Percentiles rank a stretch among this genome's conserved stretches.
phyloP scores from a whole-genome alignment of 2,113 vertebrate genomes.

The Ailurus styani region DNA sequence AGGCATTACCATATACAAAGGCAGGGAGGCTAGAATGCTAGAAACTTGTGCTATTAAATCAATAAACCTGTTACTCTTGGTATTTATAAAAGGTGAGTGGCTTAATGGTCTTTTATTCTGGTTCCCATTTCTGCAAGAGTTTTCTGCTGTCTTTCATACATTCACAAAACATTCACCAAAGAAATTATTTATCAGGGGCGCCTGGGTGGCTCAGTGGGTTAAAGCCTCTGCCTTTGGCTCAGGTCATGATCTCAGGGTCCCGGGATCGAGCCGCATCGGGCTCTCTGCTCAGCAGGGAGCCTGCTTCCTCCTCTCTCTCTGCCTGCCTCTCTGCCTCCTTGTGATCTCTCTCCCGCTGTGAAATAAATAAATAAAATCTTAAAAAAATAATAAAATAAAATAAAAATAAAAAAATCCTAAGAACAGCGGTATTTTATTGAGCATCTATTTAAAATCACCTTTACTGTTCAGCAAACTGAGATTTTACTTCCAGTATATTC shows the following conservation, averaged over 20 bases:
- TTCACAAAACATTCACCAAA: neutral
- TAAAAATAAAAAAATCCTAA: neutral
- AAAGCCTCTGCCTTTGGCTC: no score
- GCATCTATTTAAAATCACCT: neutral
- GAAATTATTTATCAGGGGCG: no score
- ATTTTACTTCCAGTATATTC: neutral
- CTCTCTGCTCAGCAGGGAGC: no score
- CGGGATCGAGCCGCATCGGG: no score
- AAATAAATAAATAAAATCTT: no score
- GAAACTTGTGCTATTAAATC: neutral
- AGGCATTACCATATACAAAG: neutral
- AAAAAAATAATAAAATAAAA: no score
- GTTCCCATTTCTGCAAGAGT: neutral
- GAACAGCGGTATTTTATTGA: slow-evolving; percentile 21
- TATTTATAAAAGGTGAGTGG: neutral
- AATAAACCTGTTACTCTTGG: neutral
- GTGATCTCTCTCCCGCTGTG: no score
- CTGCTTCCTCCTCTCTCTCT: no score
- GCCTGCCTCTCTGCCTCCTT: no score
- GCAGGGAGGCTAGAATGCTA: neutral
- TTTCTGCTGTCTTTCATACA: neutral
- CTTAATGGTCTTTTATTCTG: neutral
- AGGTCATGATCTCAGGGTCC: no score
- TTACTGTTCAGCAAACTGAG: neutral
- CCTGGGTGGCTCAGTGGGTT: no score